phyloP scores from a whole-genome alignment of 2,797 vertebrate species.

The Chelon auratus region DNA sequence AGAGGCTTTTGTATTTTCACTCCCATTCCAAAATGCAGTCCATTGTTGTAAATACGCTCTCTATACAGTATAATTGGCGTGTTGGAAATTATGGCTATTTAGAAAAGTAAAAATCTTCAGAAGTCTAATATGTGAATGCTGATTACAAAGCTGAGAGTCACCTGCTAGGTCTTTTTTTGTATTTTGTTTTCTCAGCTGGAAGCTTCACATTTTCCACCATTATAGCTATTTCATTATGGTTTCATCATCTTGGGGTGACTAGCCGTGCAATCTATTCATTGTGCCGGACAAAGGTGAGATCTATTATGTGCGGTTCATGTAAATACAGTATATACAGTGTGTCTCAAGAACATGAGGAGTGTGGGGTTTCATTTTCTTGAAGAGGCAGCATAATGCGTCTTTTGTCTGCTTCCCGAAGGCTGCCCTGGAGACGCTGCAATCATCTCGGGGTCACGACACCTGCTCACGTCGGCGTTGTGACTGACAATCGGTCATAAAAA shows the following conservation, averaged over 20 bases:
- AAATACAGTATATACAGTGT: background rate
- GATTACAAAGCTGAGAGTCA: conserved; percentile 16
- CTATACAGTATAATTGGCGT: background rate
- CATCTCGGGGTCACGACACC: conserved; percentile 55
- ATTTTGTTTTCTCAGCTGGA: background rate
- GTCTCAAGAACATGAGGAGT: background rate
- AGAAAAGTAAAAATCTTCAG: conserved; percentile 7
- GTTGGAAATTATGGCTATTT: background rate
- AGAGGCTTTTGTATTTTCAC: background rate
- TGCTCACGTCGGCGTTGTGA: conserved; percentile 55
- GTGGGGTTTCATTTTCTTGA: conserved; percentile 1
- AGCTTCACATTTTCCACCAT: background rate
- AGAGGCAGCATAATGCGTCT: conserved; percentile 1
- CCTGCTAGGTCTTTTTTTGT: conserved; percentile 22
- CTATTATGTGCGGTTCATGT: background rate
- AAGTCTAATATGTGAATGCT: background rate
- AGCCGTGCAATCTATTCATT: conserved; percentile 5
- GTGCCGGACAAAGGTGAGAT: conserved; percentile 5
- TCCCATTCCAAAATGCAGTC: background rate
- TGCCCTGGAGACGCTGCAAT: conserved; percentile 37
- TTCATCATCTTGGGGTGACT: conserved; percentile 41
- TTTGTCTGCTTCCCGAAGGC: conserved; percentile 38
- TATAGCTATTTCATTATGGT: conserved; percentile 35
- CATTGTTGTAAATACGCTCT: background rate
- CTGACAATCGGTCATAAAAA: conserved; percentile 58